phyloP scores from a whole-genome alignment of 1,140 invertebrate species.

The Ceratina australensis region DNA sequence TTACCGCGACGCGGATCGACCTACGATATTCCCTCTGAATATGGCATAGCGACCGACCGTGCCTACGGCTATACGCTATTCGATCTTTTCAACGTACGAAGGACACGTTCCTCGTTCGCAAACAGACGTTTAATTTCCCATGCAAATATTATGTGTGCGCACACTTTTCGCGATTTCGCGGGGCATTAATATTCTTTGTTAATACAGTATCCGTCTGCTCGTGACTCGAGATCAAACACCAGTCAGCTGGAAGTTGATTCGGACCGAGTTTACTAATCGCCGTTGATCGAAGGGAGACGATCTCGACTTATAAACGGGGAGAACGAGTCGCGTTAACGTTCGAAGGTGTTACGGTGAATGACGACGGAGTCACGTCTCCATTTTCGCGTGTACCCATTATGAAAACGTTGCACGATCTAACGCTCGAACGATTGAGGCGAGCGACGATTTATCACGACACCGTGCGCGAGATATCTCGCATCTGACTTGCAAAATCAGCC shows the following conservation, averaged over 20 bases:
- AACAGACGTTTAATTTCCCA: slow-evolving; percentile 74
- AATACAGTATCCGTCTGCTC: slow-evolving; percentile 24
- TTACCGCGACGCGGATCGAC: slow-evolving; percentile 49
- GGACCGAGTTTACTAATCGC: not conserved
- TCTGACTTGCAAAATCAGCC: slow-evolving; percentile 62
- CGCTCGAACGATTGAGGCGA: slow-evolving; percentile 52
- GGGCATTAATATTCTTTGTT: slow-evolving; percentile 52
- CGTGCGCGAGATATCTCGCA: slow-evolving; percentile 32
- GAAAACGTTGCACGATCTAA: slow-evolving; percentile 59
- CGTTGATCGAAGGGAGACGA: not conserved
- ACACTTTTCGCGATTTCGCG: slow-evolving; percentile 56
- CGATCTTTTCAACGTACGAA: slow-evolving; percentile 58
- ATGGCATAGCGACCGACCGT: slow-evolving; percentile 47
- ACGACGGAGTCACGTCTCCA: slow-evolving; percentile 11
- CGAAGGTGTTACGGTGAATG: not conserved
- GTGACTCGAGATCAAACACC: slow-evolving; percentile 2
- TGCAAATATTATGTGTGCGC: slow-evolving; percentile 68
- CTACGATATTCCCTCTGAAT: slow-evolving; percentile 68
- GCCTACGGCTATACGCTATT: slow-evolving; percentile 61
- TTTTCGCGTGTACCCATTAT: slow-evolving; percentile 52
- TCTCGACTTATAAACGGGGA: not conserved
- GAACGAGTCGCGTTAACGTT: not conserved
- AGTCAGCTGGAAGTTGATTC: not conserved
- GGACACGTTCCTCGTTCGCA: slow-evolving; percentile 61
- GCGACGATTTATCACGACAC: slow-evolving; percentile 58